Conservation (phyloP, 1,140 invertebrate genomes). For the Nymphalis io region DNA sequence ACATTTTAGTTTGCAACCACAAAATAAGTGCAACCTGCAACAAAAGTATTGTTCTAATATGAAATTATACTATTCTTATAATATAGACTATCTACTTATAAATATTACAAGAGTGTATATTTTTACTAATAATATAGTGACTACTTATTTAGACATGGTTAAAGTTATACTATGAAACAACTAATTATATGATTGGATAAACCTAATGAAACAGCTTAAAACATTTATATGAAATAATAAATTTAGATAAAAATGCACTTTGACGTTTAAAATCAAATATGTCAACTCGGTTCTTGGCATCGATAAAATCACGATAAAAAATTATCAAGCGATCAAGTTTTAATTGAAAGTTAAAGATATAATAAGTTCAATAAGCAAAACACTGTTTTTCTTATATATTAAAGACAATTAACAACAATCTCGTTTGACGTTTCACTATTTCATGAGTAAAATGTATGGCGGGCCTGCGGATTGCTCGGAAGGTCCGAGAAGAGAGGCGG, state of each 20-base stretch:
- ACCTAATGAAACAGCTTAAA: not conserved
- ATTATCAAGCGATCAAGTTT: conserved; percentile 7
- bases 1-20: conserved; percentile 62
- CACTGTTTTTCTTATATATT: conserved; percentile 15
- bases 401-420: conserved; percentile 58
- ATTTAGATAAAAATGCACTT: conserved; percentile 34
- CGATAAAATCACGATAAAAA: conserved; percentile 18
- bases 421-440: conserved; percentile 78
- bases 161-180: not conserved
- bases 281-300: conserved; percentile 41
- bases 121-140: not conserved
- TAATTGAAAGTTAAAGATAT: not conserved
- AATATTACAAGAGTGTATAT: not conserved
- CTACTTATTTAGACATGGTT: not conserved
- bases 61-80: too few species aligned
- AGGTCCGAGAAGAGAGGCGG: conserved; percentile 46
- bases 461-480: conserved; percentile 58
- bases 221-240: conserved; percentile 7
- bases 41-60: conserved; percentile 15
- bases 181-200: not conserved
- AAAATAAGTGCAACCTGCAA: conserved; percentile 62
- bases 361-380: not conserved
- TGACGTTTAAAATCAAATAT: conserved; percentile 56
- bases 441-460: conserved; percentile 79
- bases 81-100: not conserved